These are phyloP conservation scores for Corythornis madagascariensis DNA, from an alignment of 2,113 vertebrate species.

Conservation along the genomic window DNA sequence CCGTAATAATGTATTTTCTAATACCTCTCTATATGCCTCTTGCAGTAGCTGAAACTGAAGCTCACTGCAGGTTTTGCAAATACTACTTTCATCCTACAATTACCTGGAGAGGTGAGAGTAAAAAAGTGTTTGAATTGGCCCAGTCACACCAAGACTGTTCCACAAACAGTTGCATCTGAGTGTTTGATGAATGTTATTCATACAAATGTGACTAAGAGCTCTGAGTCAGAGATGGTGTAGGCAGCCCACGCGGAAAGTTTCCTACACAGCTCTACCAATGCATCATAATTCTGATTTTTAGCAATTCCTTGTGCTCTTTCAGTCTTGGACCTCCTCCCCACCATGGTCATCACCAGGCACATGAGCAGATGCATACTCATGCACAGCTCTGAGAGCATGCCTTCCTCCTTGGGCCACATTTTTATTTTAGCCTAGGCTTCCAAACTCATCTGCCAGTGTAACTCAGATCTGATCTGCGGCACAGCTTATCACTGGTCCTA, in stretches of 20 bases:
- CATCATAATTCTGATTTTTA: background rate
- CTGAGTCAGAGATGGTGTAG: background rate
- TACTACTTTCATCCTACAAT: background rate
- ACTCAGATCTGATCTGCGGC: background rate
- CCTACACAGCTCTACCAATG: background rate
- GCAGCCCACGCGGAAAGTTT: background rate
- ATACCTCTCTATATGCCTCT: background rate
- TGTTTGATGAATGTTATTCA: background rate
- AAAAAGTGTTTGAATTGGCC: background rate
- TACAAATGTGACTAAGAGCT: background rate
- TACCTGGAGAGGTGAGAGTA: background rate
- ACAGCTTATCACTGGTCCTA: background rate
- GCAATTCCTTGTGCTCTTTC: background rate
- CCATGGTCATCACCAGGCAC: background rate
- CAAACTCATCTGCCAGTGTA: background rate
- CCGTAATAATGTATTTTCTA: background rate
- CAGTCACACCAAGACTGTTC: background rate
- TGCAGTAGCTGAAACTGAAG: background rate
- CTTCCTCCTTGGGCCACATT: background rate
- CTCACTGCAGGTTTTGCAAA: background rate
- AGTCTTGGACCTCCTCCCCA: background rate
- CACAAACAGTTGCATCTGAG: background rate
- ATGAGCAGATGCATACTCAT: fast-evolving
- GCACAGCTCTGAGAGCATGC: background rate
- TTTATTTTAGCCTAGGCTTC: background rate